phyloP scores from a whole-genome alignment of 2,888 invertebrate genomes.

The Pollenia angustigena region DNA sequence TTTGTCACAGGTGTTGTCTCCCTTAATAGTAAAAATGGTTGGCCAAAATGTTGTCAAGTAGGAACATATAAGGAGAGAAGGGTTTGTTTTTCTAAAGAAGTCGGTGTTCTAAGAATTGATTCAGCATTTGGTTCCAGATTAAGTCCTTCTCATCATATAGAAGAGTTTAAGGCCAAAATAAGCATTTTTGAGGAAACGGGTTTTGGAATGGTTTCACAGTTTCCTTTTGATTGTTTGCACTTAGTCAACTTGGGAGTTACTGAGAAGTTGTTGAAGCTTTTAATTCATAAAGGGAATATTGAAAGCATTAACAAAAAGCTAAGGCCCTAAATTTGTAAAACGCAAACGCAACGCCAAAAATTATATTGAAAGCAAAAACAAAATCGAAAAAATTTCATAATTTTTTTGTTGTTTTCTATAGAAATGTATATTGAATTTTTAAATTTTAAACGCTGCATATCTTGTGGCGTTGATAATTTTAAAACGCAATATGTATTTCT shows the following conservation, averaged over 20 bases:
- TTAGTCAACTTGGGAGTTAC: constrained; percentile 53
- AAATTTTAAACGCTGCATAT: too few relatives aligned
- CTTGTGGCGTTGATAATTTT: too few relatives aligned
- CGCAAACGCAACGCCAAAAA: too few relatives aligned
- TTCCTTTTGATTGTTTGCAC: constrained; percentile 37
- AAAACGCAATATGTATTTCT: too few relatives aligned
- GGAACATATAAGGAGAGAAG: constrained; percentile 29
- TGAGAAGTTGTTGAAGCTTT: constrained; percentile 50
- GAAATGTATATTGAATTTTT: too few relatives aligned
- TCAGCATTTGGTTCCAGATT: constrained; percentile 25
- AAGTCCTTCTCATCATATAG: constrained; percentile 29
- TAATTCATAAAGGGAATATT: constrained; percentile 39
- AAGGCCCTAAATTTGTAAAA: too few relatives aligned
- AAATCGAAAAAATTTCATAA: too few relatives aligned
- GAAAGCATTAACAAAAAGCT: constrained; percentile 44
- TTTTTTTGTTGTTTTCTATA: too few relatives aligned
- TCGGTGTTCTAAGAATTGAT: constrained; percentile 39
- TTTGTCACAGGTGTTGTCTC: constrained; percentile 47
- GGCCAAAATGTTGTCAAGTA: constrained; percentile 44
- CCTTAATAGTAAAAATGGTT: neutral
- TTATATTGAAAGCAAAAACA: too few relatives aligned
- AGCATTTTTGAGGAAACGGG: constrained; percentile 36
- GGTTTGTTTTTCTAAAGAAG: constrained; percentile 39
- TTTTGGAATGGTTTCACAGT: constrained; percentile 64
- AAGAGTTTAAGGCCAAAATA: constrained; percentile 33